Evolutionary conservation across 2,888 invertebrate species (phyloP).

Genomic region (Pseudococcus longispinus): DNA sequence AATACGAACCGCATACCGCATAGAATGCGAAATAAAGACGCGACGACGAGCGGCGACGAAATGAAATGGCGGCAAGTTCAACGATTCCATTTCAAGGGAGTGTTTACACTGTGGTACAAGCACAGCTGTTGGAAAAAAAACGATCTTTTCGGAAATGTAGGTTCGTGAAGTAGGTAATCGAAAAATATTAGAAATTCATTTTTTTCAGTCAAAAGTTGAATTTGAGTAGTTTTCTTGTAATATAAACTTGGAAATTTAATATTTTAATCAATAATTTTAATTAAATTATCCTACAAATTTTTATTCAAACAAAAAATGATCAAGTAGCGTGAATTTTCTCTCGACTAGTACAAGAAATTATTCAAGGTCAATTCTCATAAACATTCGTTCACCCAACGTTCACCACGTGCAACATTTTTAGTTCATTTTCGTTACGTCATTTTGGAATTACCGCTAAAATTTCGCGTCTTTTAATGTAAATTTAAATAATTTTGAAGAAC

Average conservation of each 20-base stretch:
- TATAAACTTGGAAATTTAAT: background rate
- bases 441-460: background rate
- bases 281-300: background rate
- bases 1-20: background rate
- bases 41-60: conserved; percentile 13
- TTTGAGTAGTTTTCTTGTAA: background rate
- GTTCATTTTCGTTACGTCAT: background rate
- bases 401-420: background rate
- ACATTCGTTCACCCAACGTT: background rate
- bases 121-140: background rate
- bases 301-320: background rate
- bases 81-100: conserved; percentile 18
- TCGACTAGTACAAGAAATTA: background rate
- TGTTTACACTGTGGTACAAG: background rate
- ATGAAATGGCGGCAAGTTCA: conserved; percentile 46
- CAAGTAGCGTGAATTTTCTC: background rate
- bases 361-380: background rate
- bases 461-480: background rate
- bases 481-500: no score
- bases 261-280: background rate
- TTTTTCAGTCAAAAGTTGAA: background rate
- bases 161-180: background rate
- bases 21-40: background rate
- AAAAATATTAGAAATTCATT: background rate
- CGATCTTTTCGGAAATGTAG: background rate